Evolutionary conservation across 37 sponge, comb jelly and placozoan species (phyloP).

Genomic region (Dysidea cf. avara): DNA sequence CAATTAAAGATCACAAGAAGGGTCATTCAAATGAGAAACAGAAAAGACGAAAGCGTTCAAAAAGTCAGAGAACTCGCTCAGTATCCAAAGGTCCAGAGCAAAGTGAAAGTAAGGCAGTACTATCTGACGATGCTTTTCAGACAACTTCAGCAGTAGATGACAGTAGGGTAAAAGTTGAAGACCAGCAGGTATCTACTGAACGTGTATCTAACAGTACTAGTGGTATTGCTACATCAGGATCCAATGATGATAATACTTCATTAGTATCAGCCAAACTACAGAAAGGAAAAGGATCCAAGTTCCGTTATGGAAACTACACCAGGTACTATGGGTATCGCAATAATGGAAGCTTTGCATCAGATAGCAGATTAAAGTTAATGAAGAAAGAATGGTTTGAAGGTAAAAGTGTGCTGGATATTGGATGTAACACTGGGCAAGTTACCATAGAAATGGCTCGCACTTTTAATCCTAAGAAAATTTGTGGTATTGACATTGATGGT

Average conservation of each 20-base stretch:
- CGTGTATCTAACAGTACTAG: too few species aligned
- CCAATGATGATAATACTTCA: background rate
- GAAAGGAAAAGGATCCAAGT: constrained; percentile 34
- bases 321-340: constrained; percentile 97
- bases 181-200: too few species aligned
- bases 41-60: background rate
- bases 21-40: background rate
- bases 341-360: constrained; percentile 40
- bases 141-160: background rate
- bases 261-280: background rate
- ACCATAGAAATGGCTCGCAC: constrained; percentile 82
- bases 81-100: background rate
- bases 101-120: background rate
- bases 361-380: constrained; percentile 64
- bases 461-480: constrained; percentile 67
- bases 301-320: constrained; percentile 90
- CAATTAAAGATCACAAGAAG: constrained; percentile 2
- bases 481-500: constrained; percentile 92
- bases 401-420: constrained; percentile 92
- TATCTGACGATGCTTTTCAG: background rate
- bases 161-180: background rate
- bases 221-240: too few species aligned
- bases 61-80: background rate
- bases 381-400: constrained; percentile 79
- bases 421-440: constrained; percentile 95